Base-by-base conservation (phyloP, 2,113 vertebrate genomes). In the Pelmatolapia mariae region DNA sequence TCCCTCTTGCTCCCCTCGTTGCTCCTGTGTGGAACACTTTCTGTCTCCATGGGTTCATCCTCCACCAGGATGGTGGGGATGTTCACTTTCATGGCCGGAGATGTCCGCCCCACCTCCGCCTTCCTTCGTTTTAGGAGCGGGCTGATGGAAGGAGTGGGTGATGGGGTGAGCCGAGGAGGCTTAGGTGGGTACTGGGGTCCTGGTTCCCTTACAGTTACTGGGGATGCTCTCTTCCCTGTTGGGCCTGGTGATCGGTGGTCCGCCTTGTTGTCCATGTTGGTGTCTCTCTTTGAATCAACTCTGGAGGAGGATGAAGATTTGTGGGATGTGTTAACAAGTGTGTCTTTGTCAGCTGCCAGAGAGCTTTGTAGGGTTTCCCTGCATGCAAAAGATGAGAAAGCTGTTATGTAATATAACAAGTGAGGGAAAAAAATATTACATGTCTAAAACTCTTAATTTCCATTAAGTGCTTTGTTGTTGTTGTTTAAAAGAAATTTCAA, bases 61-160 rank as follows among this genome's bases (percentile, higher is more conserved):
- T 96, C 94, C 53, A 96, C 79, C 56, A 94, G 57, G 87, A 96
- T 95, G 0, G 89, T 85, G 12, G 96, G 96, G 89, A 96, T 90
- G 86, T 33, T 90, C 52, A 89, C 6, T 22, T 90, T 96, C 38
- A 79, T n/a, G 33, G 84, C 81, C 0, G 81, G 86, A 52, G 90
- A 90, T 7, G 52, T 61, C 13, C 78, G 43, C 10, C 91, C 92
- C 6, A 22, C 76, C 29, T 95, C 86, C 1, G 24, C 96, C 95
- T 90, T 96, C 95, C 87, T 96, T 81, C 95, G 96, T 87, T 96
- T 96, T 10, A 90, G 29, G 13, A 92, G 89, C 2, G 95, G 95
- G 82, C 95, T 95, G 82, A 90, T 4, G 10, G 90, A 86, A 2
- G 93, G 87, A 8, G 91, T 88, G 26, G 95, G 91, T 3, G 91